Percentiles rank a stretch among this genome's conserved stretches.
Evolutionary conservation across 2,113 vertebrate genomes (phyloP).

Genomic region (Actenoides lindsayi): DNA sequence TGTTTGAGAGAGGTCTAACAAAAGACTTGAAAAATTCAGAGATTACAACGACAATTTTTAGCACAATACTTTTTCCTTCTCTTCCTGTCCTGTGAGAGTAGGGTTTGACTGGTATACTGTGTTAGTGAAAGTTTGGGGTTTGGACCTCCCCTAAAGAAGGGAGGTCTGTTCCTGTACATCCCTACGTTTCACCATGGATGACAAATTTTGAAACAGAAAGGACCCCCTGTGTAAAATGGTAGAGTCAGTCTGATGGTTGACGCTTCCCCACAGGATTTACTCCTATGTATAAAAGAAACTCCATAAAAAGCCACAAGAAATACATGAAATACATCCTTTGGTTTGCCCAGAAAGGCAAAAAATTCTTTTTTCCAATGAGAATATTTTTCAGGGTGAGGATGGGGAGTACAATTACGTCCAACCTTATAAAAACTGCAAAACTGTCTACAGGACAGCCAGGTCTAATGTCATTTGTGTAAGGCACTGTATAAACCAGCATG

Average conservation of each 20-base stretch:
- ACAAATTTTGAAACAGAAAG: background rate
- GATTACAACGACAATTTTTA: background rate
- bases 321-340: background rate
- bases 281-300: background rate
- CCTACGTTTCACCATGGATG: background rate
- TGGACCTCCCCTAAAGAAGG: background rate
- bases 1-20: background rate
- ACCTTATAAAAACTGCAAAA: background rate
- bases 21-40: background rate
- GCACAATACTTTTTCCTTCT: background rate
- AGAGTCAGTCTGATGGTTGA: background rate
- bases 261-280: background rate
- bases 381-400: background rate
- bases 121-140: background rate
- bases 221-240: background rate
- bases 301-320: background rate
- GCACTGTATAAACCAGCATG: background rate
- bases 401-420: accelerated
- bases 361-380: background rate
- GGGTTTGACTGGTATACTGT: background rate
- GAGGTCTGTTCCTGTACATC: background rate
- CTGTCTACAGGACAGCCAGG: background rate
- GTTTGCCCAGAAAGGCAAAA: background rate
- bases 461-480: background rate
- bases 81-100: background rate